These are phyloP conservation scores for Ailurus styani DNA, from an alignment of 2,113 vertebrate species.

Conservation along the genomic window DNA sequence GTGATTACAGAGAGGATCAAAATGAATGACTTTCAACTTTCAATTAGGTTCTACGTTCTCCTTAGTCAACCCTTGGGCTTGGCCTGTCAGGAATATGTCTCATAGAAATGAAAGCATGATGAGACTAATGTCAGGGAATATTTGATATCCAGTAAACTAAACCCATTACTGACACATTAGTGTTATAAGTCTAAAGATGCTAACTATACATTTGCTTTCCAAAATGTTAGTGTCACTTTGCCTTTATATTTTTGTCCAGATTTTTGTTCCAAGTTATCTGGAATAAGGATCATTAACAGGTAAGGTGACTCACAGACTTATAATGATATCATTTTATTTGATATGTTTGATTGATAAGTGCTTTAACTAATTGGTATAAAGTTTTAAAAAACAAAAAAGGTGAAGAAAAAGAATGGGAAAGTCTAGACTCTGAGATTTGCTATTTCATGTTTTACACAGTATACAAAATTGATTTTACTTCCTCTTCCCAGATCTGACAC, in stretches of 20 bases:
- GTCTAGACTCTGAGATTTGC: not conserved
- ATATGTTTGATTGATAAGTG: not conserved
- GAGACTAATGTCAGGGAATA: not conserved
- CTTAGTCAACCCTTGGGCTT: not conserved
- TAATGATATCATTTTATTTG: not conserved
- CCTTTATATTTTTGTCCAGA: conserved; percentile 62
- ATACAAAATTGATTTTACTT: not conserved
- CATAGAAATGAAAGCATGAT: not conserved
- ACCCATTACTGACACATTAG: not conserved
- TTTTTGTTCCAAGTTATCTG: conserved; percentile 32
- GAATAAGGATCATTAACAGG: conserved; percentile 23
- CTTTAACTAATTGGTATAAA: not conserved
- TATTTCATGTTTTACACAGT: not conserved
- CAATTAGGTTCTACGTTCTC: not conserved
- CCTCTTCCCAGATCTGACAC: not conserved
- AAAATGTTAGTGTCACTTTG: not conserved
- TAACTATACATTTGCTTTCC: not conserved
- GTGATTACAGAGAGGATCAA: not conserved
- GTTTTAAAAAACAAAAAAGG: not conserved
- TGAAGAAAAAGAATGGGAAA: not conserved
- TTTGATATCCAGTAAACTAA: not conserved
- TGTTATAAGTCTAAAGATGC: not conserved
- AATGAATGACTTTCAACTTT: not conserved
- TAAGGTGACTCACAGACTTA: conserved; percentile 38
- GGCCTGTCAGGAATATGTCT: not conserved